phyloP scores from a whole-genome alignment of 2,113 vertebrate species.

The Pseudolaguvia tuberculata region DNA sequence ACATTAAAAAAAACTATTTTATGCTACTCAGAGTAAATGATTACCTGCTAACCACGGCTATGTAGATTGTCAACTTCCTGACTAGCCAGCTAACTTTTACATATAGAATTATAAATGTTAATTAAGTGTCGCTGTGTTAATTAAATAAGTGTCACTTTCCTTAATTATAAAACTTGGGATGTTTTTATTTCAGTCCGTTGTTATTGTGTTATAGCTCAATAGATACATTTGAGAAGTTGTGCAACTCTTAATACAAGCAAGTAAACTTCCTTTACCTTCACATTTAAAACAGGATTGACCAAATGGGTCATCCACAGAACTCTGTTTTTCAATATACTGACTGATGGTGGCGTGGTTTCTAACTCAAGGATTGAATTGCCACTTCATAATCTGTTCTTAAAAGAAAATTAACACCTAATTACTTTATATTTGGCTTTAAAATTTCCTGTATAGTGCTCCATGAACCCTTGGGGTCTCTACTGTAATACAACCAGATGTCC shows the following conservation, averaged over 20 bases:
- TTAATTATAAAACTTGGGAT: background rate
- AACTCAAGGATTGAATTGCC: no score
- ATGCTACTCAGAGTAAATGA: no score
- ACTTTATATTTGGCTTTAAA: background rate
- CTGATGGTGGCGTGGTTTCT: no score
- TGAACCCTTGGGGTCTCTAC: background rate
- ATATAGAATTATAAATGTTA: background rate
- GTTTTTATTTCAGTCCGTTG: background rate
- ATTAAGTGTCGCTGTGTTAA: background rate
- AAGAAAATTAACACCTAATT: background rate
- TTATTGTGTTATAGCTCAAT: background rate
- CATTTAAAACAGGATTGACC: background rate
- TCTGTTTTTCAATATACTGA: no score
- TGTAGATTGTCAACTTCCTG: background rate
- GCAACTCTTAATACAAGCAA: slow-evolving; percentile 11
- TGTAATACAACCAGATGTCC: background rate
- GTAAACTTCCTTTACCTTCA: background rate
- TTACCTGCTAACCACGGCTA: background rate
- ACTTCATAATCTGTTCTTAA: no score
- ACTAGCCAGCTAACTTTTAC: slow-evolving; percentile 10
- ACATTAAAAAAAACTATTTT: background rate
- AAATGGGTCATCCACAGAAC: no score
- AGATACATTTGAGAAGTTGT: background rate
- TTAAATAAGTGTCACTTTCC: no score
- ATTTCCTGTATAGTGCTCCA: background rate